phyloP scores from a whole-genome alignment of 2,113 vertebrate genomes.

The Tympanuchus pallidicinctus region DNA sequence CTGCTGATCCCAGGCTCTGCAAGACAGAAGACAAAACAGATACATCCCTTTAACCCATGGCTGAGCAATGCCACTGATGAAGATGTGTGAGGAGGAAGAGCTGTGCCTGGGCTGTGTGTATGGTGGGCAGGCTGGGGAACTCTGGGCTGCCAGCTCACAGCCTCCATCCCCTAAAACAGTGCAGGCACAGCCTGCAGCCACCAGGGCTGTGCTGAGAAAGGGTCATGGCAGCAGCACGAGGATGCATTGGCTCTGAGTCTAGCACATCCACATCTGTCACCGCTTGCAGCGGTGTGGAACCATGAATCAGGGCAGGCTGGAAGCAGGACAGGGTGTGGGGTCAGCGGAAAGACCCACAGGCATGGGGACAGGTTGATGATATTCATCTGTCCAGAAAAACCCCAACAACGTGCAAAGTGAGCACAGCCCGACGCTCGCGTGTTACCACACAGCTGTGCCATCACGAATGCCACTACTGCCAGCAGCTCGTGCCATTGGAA shows the following conservation, averaged over 20 bases:
- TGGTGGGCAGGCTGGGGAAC: background rate
- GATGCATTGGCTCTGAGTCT: background rate
- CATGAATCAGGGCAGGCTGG: background rate
- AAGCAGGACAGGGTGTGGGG: background rate
- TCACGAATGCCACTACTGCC: background rate
- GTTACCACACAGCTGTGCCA: background rate
- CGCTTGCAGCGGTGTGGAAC: background rate
- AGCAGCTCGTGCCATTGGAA: accelerated
- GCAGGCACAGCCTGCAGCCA: background rate
- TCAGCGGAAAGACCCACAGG: background rate
- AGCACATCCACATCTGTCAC: background rate
- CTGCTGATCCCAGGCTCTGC: slow-evolving; percentile 87
- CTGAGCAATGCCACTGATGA: background rate
- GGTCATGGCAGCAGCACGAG: background rate
- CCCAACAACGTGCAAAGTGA: accelerated
- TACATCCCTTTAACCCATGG: background rate
- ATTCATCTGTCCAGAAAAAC: background rate
- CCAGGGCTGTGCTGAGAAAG: background rate
- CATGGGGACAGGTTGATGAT: background rate
- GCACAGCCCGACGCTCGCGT: accelerated
- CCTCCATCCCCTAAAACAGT: accelerated
- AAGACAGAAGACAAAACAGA: slow-evolving; percentile 60
- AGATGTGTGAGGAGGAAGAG: background rate
- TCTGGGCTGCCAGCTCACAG: background rate
- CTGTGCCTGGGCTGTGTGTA: background rate